These are phyloP conservation scores for Columbina picui DNA, from an alignment of 2,113 vertebrate genomes.

Conservation along the genomic window DNA sequence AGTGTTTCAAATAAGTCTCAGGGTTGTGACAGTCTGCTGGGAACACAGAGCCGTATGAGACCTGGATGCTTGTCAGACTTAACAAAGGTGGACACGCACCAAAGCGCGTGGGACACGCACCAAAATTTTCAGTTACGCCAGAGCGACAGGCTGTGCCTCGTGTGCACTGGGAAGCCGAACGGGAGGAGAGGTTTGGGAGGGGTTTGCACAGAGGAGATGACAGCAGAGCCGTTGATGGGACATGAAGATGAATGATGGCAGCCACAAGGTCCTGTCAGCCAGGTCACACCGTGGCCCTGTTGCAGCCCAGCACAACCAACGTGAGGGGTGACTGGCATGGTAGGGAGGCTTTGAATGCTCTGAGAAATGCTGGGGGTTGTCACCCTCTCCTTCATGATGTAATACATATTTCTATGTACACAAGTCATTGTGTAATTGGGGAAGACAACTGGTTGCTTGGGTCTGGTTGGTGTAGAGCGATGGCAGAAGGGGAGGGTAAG, in stretches of 20 bases:
- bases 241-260: background rate
- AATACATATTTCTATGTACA: background rate
- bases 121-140: accelerated
- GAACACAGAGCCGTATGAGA: background rate
- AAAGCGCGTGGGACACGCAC: accelerated
- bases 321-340: accelerated
- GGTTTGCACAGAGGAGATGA: background rate
- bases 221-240: background rate
- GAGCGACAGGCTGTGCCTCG: accelerated
- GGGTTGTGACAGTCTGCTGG: background rate
- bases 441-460: background rate
- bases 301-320: background rate
- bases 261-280: background rate
- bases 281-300: accelerated
- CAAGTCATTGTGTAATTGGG: background rate
- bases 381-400: background rate
- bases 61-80: accelerated
- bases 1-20: background rate
- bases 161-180: background rate
- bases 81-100: background rate
- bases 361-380: background rate
- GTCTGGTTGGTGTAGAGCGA: background rate
- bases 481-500: background rate
- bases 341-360: background rate
- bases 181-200: background rate